phyloP scores from a whole-genome alignment of 2,797 vertebrate genomes.

The Remorina albescens region DNA sequence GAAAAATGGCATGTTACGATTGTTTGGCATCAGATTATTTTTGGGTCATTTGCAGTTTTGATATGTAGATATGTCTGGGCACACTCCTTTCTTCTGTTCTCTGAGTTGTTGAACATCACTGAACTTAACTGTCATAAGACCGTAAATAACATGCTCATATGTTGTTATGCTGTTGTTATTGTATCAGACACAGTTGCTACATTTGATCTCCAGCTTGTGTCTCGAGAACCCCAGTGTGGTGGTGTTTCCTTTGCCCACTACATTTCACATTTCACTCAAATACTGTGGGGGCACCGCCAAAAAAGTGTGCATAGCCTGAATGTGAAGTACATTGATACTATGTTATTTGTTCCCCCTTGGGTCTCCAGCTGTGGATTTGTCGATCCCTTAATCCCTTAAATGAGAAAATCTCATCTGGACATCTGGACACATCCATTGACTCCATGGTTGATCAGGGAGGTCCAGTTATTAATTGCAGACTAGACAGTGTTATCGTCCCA shows the following conservation, averaged over 20 bases:
- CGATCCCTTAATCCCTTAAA: not conserved
- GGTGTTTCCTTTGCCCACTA: too few species aligned
- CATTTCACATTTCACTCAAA: not conserved
- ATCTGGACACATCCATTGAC: slow-evolving; percentile 12
- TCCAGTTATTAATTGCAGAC: not conserved
- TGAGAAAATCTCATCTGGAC: slow-evolving; percentile 13
- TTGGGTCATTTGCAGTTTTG: not conserved
- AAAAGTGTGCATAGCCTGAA: not conserved
- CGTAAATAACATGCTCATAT: too few species aligned
- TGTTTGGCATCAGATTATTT: not conserved
- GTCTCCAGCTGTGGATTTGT: slow-evolving; percentile 13
- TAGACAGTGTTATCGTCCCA: not conserved
- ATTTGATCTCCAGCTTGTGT: not conserved
- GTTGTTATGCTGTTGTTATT: too few species aligned
- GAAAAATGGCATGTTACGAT: not conserved
- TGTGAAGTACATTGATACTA: not conserved
- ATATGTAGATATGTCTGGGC: not conserved
- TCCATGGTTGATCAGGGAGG: not conserved
- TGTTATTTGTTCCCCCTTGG: not conserved
- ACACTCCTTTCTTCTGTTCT: not conserved
- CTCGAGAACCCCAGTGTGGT: not conserved
- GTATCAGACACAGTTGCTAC: not conserved
- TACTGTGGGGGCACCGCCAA: not conserved
- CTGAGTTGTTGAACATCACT: not conserved
- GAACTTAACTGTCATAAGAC: not conserved